Percentiles rank a stretch among this genome's conserved stretches.
Conservation (phyloP, 92 coral and sea anemone genomes). For the Epizoanthus fatuus region DNA sequence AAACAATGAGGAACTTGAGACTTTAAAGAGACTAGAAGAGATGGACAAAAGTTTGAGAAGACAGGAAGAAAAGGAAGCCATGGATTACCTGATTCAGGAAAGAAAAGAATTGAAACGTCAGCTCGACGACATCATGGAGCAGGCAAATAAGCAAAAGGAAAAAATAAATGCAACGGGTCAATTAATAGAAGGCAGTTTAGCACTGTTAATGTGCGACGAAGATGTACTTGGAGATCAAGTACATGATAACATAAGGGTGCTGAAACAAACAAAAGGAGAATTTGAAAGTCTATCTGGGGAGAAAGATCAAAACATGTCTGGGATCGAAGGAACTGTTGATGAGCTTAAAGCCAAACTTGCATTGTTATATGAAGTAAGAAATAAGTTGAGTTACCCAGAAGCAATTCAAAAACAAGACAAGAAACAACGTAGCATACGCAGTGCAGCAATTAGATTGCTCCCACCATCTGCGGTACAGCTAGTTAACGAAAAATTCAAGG, state of each 20-base stretch:
- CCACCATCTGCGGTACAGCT: constrained; percentile 45
- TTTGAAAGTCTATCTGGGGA: background rate
- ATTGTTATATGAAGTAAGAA: constrained; percentile 16
- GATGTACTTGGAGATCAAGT: constrained; percentile 75
- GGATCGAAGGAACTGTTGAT: background rate
- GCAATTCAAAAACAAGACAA: background rate
- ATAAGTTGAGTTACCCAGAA: background rate
- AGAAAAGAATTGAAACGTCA: constrained; percentile 7
- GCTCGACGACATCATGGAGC: constrained; percentile 28
- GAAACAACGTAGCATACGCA: background rate
- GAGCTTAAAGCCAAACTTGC: constrained; percentile 7
- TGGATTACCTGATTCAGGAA: constrained; percentile 53
- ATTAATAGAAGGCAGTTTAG: constrained; percentile 26
- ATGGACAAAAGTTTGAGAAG: constrained; percentile 41
- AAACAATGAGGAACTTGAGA: constrained; percentile 59
- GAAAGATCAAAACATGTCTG: background rate
- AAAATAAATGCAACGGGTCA: constrained; percentile 2
- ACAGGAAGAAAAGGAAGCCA: constrained; percentile 56
- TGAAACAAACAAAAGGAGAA: constrained; percentile 7
- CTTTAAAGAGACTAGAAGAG: constrained; percentile 61
- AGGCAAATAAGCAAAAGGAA: background rate
- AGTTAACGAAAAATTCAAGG: constrained; percentile 28
- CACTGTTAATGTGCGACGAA: constrained; percentile 63
- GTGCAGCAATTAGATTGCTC: background rate
- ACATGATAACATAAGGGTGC: background rate